These are phyloP conservation scores for Heterotilapia buettikoferi DNA, from an alignment of 2,113 vertebrate genomes.

Conservation along the genomic window DNA sequence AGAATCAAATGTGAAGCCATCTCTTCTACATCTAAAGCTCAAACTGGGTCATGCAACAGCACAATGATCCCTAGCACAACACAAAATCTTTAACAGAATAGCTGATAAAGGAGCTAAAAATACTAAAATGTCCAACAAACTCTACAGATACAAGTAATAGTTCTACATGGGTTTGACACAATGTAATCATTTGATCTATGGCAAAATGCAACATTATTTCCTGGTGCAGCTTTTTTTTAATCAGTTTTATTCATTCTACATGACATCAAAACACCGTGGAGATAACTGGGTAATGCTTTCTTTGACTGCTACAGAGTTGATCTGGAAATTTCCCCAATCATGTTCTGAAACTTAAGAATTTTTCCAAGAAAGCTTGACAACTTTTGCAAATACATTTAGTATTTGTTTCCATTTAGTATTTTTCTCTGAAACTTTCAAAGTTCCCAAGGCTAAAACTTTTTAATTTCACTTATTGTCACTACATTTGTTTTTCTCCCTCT, in stretches of 20 bases:
- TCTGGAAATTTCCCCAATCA: neutral
- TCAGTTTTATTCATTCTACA: neutral
- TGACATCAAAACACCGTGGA: fast-evolving
- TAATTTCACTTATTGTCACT: neutral
- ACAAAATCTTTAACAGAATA: neutral
- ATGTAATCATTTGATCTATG: neutral
- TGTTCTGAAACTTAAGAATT: neutral
- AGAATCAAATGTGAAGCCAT: neutral
- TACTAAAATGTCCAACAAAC: neutral
- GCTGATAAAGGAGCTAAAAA: neutral
- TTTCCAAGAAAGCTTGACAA: neutral
- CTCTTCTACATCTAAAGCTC: neutral
- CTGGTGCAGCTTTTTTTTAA: neutral
- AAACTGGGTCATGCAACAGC: neutral
- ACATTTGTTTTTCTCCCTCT: neutral
- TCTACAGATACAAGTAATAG: neutral
- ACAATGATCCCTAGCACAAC: neutral
- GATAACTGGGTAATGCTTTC: neutral
- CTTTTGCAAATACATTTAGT: neutral
- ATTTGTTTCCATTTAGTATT: neutral
- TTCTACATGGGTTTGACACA: neutral
- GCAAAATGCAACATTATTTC: neutral
- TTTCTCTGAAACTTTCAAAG: neutral
- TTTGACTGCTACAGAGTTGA: neutral
- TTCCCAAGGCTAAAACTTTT: neutral